Evolutionary conservation across 64 coral and sea anemone species (phyloP).

Genomic region (Montipora foliosa): DNA sequence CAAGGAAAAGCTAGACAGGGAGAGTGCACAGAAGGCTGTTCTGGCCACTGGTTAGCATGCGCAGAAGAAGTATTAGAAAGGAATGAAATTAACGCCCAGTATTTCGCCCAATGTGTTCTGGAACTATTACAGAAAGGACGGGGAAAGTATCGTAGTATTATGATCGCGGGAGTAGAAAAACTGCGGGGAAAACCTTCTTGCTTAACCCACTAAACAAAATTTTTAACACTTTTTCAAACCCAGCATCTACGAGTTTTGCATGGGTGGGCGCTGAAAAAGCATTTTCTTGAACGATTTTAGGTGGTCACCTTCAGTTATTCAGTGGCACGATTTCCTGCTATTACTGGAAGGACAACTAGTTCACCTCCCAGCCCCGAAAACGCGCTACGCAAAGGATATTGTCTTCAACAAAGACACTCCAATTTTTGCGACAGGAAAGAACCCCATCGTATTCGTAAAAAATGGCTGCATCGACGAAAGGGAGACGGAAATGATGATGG

Average conservation of each 20-base stretch:
- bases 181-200: slow-evolving; percentile 37
- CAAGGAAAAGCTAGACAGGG: too few relatives aligned
- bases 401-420: slow-evolving; percentile 56
- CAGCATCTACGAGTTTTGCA: neutral
- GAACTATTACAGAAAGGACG: slow-evolving; percentile 46
- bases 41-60: too few relatives aligned
- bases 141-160: slow-evolving; percentile 41
- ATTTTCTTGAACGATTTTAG: slow-evolving; percentile 66
- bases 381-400: neutral
- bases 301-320: slow-evolving; percentile 35
- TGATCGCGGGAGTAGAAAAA: slow-evolving; percentile 14
- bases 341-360: slow-evolving; percentile 52
- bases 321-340: slow-evolving; percentile 20
- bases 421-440: slow-evolving; percentile 1
- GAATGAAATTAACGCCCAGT: slow-evolving; percentile 36
- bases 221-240: too few relatives aligned
- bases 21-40: too few relatives aligned
- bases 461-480: too few relatives aligned
- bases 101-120: neutral
- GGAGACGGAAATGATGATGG: too few relatives aligned
- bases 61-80: neutral
- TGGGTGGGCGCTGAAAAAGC: slow-evolving; percentile 46
- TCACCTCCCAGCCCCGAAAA: slow-evolving; percentile 51
- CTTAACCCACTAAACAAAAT: slow-evolving; percentile 1
- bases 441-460: too few relatives aligned